Conservation (phyloP, 2,113 vertebrate species). For the Daboia siamensis region DNA sequence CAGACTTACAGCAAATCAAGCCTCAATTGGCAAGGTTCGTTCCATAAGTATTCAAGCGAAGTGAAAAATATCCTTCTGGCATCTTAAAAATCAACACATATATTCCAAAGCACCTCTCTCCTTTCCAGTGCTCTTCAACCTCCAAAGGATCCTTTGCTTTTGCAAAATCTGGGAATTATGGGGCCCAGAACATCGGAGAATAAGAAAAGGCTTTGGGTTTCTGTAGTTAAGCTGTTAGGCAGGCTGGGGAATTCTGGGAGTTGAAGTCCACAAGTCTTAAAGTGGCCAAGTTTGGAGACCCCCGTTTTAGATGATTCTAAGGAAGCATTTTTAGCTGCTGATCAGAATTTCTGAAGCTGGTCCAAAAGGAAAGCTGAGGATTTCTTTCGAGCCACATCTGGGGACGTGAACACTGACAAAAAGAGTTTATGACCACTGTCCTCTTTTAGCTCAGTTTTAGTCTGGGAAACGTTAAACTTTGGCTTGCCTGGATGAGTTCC, state of each 20-base stretch:
- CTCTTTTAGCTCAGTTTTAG: neutral
- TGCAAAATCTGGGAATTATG: neutral
- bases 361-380: neutral
- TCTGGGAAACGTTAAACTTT: neutral
- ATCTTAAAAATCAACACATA: neutral
- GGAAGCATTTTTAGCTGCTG: neutral
- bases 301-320: neutral
- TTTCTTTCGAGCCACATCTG: neutral
- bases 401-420: neutral
- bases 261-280: neutral
- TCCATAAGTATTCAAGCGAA: neutral
- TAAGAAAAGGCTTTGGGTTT: neutral
- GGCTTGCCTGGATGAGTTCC: neutral
- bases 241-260: neutral
- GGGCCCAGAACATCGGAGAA: neutral
- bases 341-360: neutral
- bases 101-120: neutral
- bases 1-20: neutral
- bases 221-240: neutral
- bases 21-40: neutral
- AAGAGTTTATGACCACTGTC: neutral
- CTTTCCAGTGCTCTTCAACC: neutral
- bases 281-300: neutral
- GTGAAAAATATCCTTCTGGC: neutral
- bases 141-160: neutral